Evolutionary conservation across 2,888 invertebrate species (phyloP).

Genomic region (Drosophila falleni): DNA sequence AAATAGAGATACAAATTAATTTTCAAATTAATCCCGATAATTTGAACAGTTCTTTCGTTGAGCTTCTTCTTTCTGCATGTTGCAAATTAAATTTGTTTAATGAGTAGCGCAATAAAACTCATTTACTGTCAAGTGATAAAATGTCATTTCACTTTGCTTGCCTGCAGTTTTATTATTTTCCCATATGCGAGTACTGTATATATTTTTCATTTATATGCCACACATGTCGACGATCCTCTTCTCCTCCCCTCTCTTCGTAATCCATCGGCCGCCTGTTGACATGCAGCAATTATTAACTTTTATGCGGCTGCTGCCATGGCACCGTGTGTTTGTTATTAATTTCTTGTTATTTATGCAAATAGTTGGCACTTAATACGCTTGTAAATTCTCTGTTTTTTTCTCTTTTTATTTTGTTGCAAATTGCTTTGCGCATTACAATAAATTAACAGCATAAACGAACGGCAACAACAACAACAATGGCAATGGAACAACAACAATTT

Average conservation of each 20-base stretch:
- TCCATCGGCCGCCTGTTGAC: constrained; percentile 63
- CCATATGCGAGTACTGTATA: constrained; percentile 26
- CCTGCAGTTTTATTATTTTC: constrained; percentile 32
- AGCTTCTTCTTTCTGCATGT: constrained; percentile 17
- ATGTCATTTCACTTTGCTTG: constrained; percentile 64
- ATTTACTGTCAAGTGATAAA: constrained; percentile 83
- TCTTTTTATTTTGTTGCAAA: constrained; percentile 41
- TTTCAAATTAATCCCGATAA: constrained; percentile 4
- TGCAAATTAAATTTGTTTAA: constrained; percentile 79
- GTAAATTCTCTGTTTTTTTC: constrained; percentile 33
- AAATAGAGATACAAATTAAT: constrained; percentile 1
- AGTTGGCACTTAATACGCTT: constrained; percentile 80
- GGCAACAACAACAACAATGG: constrained; percentile 19
- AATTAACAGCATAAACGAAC: constrained; percentile 70
- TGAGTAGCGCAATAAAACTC: constrained; percentile 81
- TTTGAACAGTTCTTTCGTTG: constrained; percentile 25
- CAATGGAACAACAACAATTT: constrained; percentile 27
- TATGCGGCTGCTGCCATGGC: constrained; percentile 79
- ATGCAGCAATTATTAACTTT: constrained; percentile 81
- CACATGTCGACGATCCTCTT: constrained; percentile 53
- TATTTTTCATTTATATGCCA: constrained; percentile 65
- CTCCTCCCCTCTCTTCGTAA: constrained; percentile 11
- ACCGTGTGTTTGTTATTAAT: constrained; percentile 81
- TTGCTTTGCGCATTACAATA: constrained; percentile 76
- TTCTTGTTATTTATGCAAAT: constrained; percentile 82